Evolutionary conservation across 2,797 vertebrate genomes (phyloP), one percentile per base, ranked within the genome.

Genomic region (Acipenser transmontanus): DNA sequence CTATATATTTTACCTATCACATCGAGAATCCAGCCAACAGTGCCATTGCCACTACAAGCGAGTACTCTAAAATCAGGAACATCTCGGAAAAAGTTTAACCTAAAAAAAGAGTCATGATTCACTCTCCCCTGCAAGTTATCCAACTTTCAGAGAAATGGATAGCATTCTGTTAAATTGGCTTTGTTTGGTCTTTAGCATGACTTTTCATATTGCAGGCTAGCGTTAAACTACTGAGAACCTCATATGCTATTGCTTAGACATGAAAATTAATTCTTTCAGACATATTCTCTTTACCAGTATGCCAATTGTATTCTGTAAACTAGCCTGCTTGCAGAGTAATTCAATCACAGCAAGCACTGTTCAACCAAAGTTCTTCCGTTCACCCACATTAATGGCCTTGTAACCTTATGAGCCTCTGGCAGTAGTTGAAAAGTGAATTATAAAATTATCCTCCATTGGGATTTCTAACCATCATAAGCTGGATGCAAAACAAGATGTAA

Each of bases 1-100:
- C 17, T 1, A 17, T 66, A 8, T n/a, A 68, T 74, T 73, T 89
- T 90, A 93, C 95, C 94, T 76, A 97, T 97, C 78, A 94, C 95
- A 81, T 98, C 95, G 78, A 98, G 89, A 85, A 98, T 95, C 95
- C 95, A 97, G 68, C 94, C 95, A 56, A 96, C 94, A 0, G 95
- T 98, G 74, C 95, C 95, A 71, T 97, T 95, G 49, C 95, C 95
- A 63, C 95, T 95, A 11, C 95, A 97, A 2, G 93, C 91, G 77
- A 98, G 68, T 52, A 98, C 94, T 82, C 91, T 82, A 87, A 93
- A 95, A 70, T 95, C 91, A 64, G 93, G 78, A 76, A 96, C 94
- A 17, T 96, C 95, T 63, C 94, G 83, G 82, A 97, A 97, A 88
- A 98, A 97, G 82, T 94, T 96, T 83, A 98, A 86, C 80, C 95